Conservation (phyloP, 2,113 vertebrate species). For the Bos javanicus region DNA sequence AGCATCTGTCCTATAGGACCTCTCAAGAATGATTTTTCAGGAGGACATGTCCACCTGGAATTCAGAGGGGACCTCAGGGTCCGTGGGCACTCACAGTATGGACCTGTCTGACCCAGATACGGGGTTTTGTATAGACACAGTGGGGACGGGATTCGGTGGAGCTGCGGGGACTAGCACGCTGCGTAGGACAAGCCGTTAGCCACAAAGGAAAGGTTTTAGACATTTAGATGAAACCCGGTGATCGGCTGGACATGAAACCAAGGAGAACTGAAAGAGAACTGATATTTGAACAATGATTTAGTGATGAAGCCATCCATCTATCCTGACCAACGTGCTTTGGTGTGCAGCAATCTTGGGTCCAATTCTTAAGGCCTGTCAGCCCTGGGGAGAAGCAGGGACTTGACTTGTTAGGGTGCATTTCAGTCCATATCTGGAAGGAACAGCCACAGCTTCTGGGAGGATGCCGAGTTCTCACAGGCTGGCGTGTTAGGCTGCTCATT, state of each 20-base stretch:
- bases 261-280: not conserved
- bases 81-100: fast-evolving
- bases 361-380: no score
- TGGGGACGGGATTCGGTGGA: fast-evolving
- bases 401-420: not conserved
- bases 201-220: not conserved
- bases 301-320: not conserved
- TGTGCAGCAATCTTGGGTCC: not conserved
- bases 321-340: not conserved
- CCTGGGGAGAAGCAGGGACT: not conserved
- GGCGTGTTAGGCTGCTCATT: fast-evolving
- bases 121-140: fast-evolving
- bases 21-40: no score
- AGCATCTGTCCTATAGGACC: not conserved
- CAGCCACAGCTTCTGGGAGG: not conserved
- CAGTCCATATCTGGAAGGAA: no score
- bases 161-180: fast-evolving
- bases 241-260: not conserved
- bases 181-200: fast-evolving
- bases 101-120: fast-evolving
- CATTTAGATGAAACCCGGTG: not conserved
- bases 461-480: fast-evolving
- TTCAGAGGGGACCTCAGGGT: fast-evolving
- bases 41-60: not conserved
- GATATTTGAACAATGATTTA: not conserved